phyloP scores from a whole-genome alignment of 2,797 vertebrate genomes.

The Lates japonicus region DNA sequence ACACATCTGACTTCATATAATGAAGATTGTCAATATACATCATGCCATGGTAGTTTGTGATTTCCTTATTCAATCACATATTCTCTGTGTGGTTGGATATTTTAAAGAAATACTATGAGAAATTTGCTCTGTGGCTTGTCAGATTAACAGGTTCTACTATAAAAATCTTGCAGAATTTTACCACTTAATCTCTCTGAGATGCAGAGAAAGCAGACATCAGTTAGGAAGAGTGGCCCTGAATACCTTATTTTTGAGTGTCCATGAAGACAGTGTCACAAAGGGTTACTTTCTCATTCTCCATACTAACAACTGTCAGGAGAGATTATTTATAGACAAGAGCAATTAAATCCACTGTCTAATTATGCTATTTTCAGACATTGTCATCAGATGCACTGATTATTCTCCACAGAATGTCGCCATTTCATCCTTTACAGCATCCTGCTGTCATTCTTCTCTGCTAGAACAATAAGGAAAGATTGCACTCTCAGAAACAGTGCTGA shows the following conservation, averaged over 20 bases:
- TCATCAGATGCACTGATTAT: slow-evolving; percentile 57
- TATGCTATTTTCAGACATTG: slow-evolving; percentile 68
- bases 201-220: background rate
- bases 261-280: slow-evolving; percentile 24
- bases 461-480: slow-evolving; percentile 38
- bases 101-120: background rate
- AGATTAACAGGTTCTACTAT: background rate
- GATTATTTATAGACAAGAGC: slow-evolving; percentile 67
- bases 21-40: background rate
- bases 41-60: background rate
- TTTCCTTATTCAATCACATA: background rate
- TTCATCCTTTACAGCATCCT: slow-evolving; percentile 48
- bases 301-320: slow-evolving; percentile 59
- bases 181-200: slow-evolving; percentile 1
- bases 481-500: slow-evolving; percentile 36
- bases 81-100: background rate
- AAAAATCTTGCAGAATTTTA: background rate
- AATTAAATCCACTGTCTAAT: slow-evolving; percentile 68
- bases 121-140: background rate
- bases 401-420: slow-evolving; percentile 52
- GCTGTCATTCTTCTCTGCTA: slow-evolving; percentile 18
- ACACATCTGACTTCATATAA: background rate
- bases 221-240: slow-evolving; percentile 12
- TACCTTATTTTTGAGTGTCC: slow-evolving; percentile 36
- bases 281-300: slow-evolving; percentile 43